Evolutionary conservation across 1,140 invertebrate species (phyloP).

Genomic region (Caenorhabditis elegans): DNA sequence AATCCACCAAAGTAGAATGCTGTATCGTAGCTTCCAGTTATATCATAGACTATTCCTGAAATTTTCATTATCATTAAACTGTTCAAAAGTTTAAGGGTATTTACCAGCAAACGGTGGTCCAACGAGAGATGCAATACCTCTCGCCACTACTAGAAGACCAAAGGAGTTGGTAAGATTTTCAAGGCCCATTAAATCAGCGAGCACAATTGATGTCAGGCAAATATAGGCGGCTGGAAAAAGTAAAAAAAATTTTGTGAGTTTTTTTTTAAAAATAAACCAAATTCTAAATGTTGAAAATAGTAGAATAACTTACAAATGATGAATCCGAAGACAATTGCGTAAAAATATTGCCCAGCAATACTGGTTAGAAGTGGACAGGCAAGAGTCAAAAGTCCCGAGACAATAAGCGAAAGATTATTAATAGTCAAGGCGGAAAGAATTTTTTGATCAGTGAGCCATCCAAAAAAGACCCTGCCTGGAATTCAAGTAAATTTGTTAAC

Average conservation of each 20-base stretch:
- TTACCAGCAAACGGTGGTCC: conserved; percentile 73
- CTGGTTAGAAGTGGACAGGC: conserved; percentile 80
- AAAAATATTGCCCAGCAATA: conserved; percentile 78
- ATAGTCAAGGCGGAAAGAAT: conserved; percentile 83
- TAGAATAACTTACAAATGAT: conserved; percentile 80
- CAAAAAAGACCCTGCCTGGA: conserved; percentile 70
- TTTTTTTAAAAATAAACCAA: conserved; percentile 18
- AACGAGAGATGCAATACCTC: conserved; percentile 85
- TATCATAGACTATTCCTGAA: conserved; percentile 62
- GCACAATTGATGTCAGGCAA: conserved; percentile 92
- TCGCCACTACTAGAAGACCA: conserved; percentile 87
- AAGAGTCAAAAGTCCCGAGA: conserved; percentile 83
- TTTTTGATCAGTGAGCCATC: conserved; percentile 69
- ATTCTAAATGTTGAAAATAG: background rate
- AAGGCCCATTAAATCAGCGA: conserved; percentile 89
- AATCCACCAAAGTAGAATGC: conserved; percentile 60
- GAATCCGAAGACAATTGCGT: conserved; percentile 88
- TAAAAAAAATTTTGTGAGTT: conserved; percentile 15
- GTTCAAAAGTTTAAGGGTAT: too few relatives aligned
- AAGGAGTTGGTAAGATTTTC: conserved; percentile 96
- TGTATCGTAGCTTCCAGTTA: conserved; percentile 62
- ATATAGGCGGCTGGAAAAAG: conserved; percentile 91
- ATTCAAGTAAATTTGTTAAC: conserved; percentile 68
- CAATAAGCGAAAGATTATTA: conserved; percentile 88
- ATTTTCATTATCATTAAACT: background rate